These are phyloP conservation scores for Latrodectus elegans DNA, from an alignment of 2,888 invertebrate species.

Conservation along the genomic window DNA sequence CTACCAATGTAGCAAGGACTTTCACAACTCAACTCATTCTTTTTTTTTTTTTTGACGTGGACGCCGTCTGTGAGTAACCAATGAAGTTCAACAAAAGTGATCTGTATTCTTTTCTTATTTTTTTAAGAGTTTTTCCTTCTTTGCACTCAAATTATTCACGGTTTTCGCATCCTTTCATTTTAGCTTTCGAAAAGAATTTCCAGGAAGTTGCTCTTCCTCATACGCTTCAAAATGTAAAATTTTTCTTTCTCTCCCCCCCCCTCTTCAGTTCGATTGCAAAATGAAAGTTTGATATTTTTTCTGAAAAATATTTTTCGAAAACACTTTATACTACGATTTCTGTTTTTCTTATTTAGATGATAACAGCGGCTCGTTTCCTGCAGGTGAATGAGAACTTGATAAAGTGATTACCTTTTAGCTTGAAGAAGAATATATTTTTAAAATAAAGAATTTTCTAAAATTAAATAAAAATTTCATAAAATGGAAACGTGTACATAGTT, in stretches of 20 bases:
- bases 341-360: too few species aligned
- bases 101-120: not conserved
- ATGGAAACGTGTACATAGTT: too few species aligned
- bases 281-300: too few species aligned
- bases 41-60: not conserved
- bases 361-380: too few species aligned
- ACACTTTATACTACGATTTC: too few species aligned
- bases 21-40: not conserved
- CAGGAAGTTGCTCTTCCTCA: not conserved
- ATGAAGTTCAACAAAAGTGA: not conserved
- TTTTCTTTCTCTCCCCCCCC: not conserved
- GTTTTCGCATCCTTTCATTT: not conserved
- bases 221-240: not conserved
- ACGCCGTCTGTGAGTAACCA: constrained; percentile 1
- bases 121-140: not conserved
- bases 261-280: not conserved
- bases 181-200: not conserved
- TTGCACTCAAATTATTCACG: not conserved
- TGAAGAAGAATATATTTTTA: too few species aligned
- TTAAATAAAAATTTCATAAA: too few species aligned
- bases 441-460: too few species aligned
- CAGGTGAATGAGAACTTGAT: too few species aligned
- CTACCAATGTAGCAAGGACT: not conserved
- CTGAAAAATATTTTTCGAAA: too few species aligned
- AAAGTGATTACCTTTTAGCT: too few species aligned